phyloP scores from a whole-genome alignment of 2,888 invertebrate genomes.

The Agonopterix alstromeriana region DNA sequence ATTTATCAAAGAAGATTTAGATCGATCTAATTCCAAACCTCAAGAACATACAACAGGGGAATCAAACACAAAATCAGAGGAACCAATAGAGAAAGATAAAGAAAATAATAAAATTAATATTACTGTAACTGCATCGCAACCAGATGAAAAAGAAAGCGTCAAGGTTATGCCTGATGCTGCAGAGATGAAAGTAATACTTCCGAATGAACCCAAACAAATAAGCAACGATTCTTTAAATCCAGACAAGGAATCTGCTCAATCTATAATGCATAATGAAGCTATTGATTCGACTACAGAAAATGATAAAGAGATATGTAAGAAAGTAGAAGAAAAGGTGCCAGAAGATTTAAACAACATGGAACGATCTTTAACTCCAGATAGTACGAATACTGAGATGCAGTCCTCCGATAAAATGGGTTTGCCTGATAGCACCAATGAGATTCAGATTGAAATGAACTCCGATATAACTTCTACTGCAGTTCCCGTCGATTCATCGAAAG shows the following conservation, averaged over 20 bases:
- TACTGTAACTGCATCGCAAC: too few relatives aligned
- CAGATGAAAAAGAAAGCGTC: too few relatives aligned
- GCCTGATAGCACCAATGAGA: slow-evolving; percentile 49
- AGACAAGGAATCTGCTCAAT: too few relatives aligned
- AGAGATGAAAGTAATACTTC: too few relatives aligned
- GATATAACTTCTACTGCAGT: slow-evolving; percentile 43
- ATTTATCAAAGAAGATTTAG: slow-evolving; percentile 23
- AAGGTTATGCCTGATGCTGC: too few relatives aligned
- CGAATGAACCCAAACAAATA: too few relatives aligned
- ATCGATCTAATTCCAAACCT: slow-evolving; percentile 9
- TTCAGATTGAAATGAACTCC: slow-evolving; percentile 33
- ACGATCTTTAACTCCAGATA: slow-evolving; percentile 44
- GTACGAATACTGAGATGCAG: slow-evolving; percentile 36
- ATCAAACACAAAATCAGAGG: too few relatives aligned
- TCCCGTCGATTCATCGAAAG: slow-evolving; percentile 14
- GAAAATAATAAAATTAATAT: too few relatives aligned
- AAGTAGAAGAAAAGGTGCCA: not conserved
- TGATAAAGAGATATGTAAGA: slow-evolving; percentile 9
- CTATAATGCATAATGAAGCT: slow-evolving; percentile 18
- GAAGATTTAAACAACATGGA: slow-evolving; percentile 6
- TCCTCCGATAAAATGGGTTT: slow-evolving; percentile 11
- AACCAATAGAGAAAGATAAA: too few relatives aligned
- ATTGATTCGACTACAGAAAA: slow-evolving; percentile 44
- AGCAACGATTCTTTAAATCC: too few relatives aligned
- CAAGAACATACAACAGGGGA: not conserved